phyloP scores from a whole-genome alignment of 2,113 vertebrate genomes.

The Piaya cayana region DNA sequence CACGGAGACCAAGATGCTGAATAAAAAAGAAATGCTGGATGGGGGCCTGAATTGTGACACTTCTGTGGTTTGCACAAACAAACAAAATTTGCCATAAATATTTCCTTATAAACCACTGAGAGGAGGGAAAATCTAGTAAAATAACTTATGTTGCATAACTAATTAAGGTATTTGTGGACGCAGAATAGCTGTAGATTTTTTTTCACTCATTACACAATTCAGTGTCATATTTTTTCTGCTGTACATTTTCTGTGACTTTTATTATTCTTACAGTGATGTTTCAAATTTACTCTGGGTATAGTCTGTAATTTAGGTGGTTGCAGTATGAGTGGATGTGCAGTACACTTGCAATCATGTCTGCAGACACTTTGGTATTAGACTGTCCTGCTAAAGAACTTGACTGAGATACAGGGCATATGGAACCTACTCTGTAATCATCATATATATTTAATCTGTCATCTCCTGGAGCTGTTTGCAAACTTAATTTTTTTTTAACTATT shows the following conservation, averaged over 20 bases:
- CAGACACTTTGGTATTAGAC: not conserved
- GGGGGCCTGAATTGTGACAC: not conserved
- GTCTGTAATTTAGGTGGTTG: constrained; percentile 4
- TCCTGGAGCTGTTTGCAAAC: not conserved
- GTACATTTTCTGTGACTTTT: not conserved
- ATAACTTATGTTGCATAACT: not conserved
- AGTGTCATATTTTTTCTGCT: not conserved
- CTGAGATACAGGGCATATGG: not conserved
- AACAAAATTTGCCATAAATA: not conserved
- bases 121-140: not conserved
- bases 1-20: rapidly evolving
- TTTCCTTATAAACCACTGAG: not conserved
- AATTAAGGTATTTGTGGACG: not conserved
- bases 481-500: not conserved
- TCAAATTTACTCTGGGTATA: not conserved
- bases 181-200: not conserved
- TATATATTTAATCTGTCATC: not conserved
- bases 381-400: not conserved
- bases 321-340: not conserved
- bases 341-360: not conserved
- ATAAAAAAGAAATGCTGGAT: not conserved
- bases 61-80: not conserved
- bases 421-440: constrained; percentile 24
- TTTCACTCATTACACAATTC: not conserved
- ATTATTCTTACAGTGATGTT: not conserved